These are phyloP conservation scores for Edolisoma coerulescens DNA, from an alignment of 2,113 vertebrate species.

Conservation along the genomic window DNA sequence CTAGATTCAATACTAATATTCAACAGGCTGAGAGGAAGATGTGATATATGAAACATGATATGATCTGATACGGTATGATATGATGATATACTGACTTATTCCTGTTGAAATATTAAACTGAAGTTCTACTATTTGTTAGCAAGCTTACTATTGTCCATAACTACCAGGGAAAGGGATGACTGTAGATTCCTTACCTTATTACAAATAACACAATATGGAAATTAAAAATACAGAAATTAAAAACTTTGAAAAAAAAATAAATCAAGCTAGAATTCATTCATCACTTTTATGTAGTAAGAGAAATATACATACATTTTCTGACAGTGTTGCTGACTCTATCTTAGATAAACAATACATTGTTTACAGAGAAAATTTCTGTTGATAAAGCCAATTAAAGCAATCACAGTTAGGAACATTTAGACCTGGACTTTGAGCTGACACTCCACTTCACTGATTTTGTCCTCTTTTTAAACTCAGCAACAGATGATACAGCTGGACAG, in stretches of 20 bases:
- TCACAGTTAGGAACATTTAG: background rate
- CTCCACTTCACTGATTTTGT: background rate
- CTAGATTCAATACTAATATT: background rate
- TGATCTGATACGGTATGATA: background rate
- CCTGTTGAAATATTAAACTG: background rate
- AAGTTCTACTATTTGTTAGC: background rate
- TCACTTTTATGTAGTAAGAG: background rate
- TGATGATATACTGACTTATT: background rate
- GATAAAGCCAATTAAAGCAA: background rate
- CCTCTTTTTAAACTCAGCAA: conserved; percentile 15
- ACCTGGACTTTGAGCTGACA: background rate
- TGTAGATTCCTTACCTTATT: background rate
- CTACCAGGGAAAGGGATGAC: background rate
- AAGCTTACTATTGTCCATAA: background rate
- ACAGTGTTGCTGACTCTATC: background rate
- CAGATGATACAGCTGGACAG: background rate
- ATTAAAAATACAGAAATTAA: background rate
- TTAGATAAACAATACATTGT: background rate
- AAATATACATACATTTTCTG: background rate
- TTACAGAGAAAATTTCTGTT: background rate
- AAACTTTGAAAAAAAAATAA: background rate
- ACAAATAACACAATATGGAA: background rate
- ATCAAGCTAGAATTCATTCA: background rate
- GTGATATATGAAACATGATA: background rate
- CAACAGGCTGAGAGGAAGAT: background rate